These are phyloP conservation scores for Coranthus polyacanthus DNA, from an alignment of 2,797 vertebrate genomes.

Conservation along the genomic window DNA sequence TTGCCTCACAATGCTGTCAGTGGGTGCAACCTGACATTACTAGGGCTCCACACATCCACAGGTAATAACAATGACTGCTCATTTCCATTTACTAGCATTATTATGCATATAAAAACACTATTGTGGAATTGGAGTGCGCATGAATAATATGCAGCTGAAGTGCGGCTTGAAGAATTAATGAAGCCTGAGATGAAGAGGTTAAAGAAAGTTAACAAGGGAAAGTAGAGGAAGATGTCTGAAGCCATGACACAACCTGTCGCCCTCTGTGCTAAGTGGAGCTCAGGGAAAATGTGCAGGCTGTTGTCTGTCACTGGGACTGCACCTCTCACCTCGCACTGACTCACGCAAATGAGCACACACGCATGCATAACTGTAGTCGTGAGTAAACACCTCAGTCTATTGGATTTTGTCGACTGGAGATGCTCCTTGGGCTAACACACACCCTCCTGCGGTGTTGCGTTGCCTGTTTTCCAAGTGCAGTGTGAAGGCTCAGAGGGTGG, in stretches of 20 bases:
- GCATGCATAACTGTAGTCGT: constrained; percentile 18
- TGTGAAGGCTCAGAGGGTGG: constrained; percentile 29
- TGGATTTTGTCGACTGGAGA: constrained; percentile 19
- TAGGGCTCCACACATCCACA: constrained; percentile 14
- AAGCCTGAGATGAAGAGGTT: constrained; percentile 41
- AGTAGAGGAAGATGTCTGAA: constrained; percentile 39
- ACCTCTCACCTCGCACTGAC: constrained; percentile 45
- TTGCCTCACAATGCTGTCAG: constrained; percentile 5
- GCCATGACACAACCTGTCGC: constrained; percentile 31
- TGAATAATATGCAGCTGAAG: constrained; percentile 33
- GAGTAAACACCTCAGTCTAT: constrained; percentile 34
- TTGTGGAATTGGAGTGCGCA: constrained; percentile 9
- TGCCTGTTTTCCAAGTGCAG: constrained; percentile 41
- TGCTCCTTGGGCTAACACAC: constrained; percentile 18
- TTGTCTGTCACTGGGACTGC: constrained; percentile 35
- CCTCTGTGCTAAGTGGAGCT: constrained; percentile 36
- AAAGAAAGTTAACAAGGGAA: constrained; percentile 15
- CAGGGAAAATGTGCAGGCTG: constrained; percentile 24
- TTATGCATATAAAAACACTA: constrained; percentile 18
- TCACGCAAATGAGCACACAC: constrained; percentile 40
- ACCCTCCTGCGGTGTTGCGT: constrained; percentile 35
- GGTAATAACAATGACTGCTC: constrained; percentile 24
- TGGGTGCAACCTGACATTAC: constrained; percentile 8
- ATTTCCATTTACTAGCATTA: constrained; percentile 33
- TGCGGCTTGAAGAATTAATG: constrained; percentile 46